Evolutionary conservation across 2,797 vertebrate species (phyloP).

Genomic region (Potorous gilbertii): DNA sequence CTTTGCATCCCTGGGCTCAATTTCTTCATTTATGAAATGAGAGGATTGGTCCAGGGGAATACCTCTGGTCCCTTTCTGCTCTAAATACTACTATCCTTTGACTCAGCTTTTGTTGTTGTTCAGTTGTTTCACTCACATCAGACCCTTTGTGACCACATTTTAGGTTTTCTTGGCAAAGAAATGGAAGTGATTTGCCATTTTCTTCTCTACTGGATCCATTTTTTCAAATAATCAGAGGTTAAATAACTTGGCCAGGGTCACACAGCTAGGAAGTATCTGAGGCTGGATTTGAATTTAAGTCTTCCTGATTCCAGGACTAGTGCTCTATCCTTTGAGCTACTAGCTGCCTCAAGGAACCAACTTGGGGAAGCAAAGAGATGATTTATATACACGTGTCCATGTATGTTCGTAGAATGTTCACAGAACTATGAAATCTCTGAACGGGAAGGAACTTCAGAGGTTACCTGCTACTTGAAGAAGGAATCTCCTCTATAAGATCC

Average conservation of each 20-base stretch:
- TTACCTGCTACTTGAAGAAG: neutral
- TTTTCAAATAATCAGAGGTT: neutral
- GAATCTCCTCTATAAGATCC: neutral
- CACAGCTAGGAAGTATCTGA: neutral
- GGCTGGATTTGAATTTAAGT: neutral
- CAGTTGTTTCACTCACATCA: neutral
- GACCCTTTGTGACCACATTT: neutral
- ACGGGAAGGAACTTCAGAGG: neutral
- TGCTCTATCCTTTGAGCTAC: neutral
- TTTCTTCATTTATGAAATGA: neutral
- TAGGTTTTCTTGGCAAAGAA: neutral
- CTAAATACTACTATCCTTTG: neutral
- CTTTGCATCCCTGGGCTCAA: neutral
- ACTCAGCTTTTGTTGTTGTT: neutral
- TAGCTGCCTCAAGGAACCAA: neutral
- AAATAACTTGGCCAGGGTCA: neutral
- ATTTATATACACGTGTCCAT: neutral
- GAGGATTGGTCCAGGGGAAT: neutral
- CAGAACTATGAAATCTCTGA: neutral
- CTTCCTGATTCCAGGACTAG: neutral
- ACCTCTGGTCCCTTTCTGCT: neutral
- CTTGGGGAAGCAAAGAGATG: neutral
- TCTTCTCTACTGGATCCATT: neutral
- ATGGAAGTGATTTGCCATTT: neutral
- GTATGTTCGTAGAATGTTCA: neutral